These are phyloP conservation scores for Brachyalestes nurse DNA, from an alignment of 2,797 vertebrate species.

Conservation along the genomic window DNA sequence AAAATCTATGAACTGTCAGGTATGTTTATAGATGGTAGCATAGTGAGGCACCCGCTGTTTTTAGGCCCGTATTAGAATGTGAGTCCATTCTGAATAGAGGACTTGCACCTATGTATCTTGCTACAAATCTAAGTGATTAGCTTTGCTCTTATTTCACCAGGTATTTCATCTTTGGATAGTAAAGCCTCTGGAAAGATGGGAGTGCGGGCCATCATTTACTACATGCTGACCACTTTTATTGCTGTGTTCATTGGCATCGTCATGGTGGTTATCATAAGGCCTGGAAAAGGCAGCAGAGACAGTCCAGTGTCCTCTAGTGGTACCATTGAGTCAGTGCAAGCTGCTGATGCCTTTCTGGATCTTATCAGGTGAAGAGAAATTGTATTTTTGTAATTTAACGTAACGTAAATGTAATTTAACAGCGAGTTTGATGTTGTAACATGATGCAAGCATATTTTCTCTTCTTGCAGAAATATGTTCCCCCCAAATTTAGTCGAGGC, in stretches of 20 bases:
- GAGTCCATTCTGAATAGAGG: background rate
- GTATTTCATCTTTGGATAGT: slow-evolving; percentile 94
- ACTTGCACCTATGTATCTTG: no score
- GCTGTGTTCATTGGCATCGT: slow-evolving; percentile 96
- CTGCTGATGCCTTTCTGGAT: slow-evolving; percentile 94
- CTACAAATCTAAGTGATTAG: no score
- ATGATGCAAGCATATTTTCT: background rate
- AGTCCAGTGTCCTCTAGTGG: slow-evolving; percentile 78
- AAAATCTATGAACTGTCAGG: slow-evolving; percentile 5
- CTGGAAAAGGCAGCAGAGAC: slow-evolving; percentile 90
- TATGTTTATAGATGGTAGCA: background rate
- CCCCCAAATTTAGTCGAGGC: slow-evolving; percentile 96
- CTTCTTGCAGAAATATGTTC: slow-evolving; percentile 91
- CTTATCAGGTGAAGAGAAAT: slow-evolving; percentile 84
- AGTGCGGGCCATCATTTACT: slow-evolving; percentile 88
- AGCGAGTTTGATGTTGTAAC: background rate
- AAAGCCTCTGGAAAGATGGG: slow-evolving; percentile 95
- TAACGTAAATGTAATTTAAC: background rate
- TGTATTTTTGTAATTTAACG: background rate
- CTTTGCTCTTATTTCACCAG: slow-evolving; percentile 65
- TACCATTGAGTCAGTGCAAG: slow-evolving; percentile 87
- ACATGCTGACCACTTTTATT: slow-evolving; percentile 93
- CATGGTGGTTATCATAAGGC: slow-evolving; percentile 90
- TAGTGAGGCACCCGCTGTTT: background rate
- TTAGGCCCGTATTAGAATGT: background rate